Evolutionary conservation across 2,888 invertebrate species (phyloP).

Genomic region (Drosophila putrida): DNA sequence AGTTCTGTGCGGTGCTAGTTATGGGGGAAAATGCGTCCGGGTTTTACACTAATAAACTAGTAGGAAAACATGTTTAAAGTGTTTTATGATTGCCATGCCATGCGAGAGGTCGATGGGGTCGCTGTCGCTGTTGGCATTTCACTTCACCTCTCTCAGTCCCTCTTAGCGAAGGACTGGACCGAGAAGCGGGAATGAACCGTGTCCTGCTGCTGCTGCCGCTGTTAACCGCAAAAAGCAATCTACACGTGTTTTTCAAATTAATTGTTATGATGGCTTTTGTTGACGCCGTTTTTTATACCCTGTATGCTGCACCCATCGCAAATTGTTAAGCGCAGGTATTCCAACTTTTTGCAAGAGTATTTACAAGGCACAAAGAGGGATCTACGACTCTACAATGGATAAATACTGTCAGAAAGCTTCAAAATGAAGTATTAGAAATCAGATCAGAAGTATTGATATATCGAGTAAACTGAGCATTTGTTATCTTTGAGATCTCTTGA

Average conservation of each 20-base stretch:
- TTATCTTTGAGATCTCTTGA: too few species aligned
- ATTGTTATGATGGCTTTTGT: constrained; percentile 82
- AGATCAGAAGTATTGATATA: too few species aligned
- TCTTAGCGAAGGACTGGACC: constrained; percentile 5
- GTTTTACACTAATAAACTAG: constrained; percentile 78
- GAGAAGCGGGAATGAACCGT: constrained; percentile 35
- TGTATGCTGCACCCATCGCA: constrained; percentile 1
- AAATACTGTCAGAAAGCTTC: background rate
- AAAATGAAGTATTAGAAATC: too few species aligned
- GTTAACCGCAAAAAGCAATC: constrained; percentile 82
- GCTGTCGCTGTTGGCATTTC: constrained; percentile 61
- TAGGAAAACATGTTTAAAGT: constrained; percentile 78
- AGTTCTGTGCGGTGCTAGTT: constrained; percentile 3
- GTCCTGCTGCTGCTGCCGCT: constrained; percentile 52
- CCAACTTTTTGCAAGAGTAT: background rate
- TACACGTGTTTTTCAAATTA: constrained; percentile 82
- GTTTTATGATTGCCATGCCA: constrained; percentile 77
- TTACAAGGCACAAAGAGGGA: background rate
- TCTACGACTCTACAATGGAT: background rate
- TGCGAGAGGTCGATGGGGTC: constrained; percentile 69
- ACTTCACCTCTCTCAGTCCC: constrained; percentile 1
- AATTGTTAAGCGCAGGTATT: background rate
- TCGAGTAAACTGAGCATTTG: too few species aligned
- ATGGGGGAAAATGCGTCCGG: constrained; percentile 50
- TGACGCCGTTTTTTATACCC: constrained; percentile 69